Conservation (phyloP, 64 coral and sea anemone genomes). For the Exaiptasia diaphana region DNA sequence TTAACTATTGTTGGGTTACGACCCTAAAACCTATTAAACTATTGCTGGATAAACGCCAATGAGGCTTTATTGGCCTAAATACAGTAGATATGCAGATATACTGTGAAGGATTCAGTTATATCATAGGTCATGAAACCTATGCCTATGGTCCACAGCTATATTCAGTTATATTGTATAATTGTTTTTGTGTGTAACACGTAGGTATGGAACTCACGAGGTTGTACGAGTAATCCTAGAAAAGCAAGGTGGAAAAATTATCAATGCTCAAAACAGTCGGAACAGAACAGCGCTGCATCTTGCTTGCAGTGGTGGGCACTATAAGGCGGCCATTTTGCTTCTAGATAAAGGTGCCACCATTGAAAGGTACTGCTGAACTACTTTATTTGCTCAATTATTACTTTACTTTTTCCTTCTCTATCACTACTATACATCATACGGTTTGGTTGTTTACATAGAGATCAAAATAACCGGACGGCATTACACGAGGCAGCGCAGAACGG, state of each 20-base stretch:
- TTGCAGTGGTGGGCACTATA: slow-evolving; percentile 15
- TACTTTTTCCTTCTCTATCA: no score
- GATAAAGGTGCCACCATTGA: slow-evolving; percentile 21
- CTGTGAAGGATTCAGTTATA: no score
- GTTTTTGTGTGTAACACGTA: neutral
- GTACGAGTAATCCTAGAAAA: slow-evolving; percentile 27
- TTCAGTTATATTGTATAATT: no score
- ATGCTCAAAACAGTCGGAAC: slow-evolving; percentile 28
- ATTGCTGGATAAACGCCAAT: no score
- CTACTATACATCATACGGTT: no score
- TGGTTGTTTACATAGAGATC: slow-evolving; percentile 15
- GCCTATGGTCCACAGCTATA: no score
- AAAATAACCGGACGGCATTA: slow-evolving; percentile 23
- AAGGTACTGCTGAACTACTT: neutral
- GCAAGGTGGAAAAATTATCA: slow-evolving; percentile 28
- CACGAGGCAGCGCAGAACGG: slow-evolving; percentile 45
- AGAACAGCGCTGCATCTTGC: slow-evolving; percentile 51
- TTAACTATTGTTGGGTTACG: no score
- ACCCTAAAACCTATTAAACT: no score
- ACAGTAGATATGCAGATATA: no score
- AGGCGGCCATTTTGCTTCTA: neutral
- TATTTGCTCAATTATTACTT: no score
- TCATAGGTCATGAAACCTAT: no score
- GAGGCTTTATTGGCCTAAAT: no score
- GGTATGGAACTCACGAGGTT: slow-evolving; percentile 28